These are phyloP conservation scores for Ramazzottius varieornatus DNA, from an alignment of 2,888 invertebrate genomes.

Conservation along the genomic window DNA sequence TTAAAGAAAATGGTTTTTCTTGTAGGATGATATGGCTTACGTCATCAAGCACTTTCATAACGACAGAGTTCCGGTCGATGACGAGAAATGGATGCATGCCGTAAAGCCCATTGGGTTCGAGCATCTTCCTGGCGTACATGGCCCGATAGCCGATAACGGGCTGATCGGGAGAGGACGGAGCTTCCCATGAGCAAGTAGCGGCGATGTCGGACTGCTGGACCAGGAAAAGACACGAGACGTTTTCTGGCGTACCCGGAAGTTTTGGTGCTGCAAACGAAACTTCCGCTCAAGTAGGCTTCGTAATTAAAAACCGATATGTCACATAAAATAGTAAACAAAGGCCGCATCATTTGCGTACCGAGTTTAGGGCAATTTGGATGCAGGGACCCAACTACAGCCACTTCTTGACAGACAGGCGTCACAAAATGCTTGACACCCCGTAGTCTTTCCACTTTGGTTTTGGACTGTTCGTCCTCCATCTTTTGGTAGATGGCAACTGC, in stretches of 20 bases:
- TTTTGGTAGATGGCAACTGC: neutral
- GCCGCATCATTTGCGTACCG: neutral
- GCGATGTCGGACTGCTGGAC: neutral
- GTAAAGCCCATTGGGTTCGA: neutral
- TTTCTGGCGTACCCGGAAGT: neutral
- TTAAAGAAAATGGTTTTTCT: too few relatives aligned
- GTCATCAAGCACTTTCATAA: slow-evolving; percentile 1
- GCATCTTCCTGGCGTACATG: neutral
- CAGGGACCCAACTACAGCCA: neutral
- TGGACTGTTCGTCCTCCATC: neutral
- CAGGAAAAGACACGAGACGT: neutral
- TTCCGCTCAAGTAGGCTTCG: too few relatives aligned
- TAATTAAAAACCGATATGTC: too few relatives aligned
- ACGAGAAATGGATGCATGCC: neutral
- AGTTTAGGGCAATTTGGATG: neutral
- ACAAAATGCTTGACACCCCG: neutral
- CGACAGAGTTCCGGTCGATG: neutral
- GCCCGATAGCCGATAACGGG: neutral
- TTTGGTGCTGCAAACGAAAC: neutral
- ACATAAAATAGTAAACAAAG: neutral
- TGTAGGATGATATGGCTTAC: too few relatives aligned
- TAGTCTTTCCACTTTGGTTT: neutral
- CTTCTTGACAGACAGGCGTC: neutral
- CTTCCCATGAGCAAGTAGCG: neutral
- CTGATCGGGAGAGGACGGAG: neutral